Percentiles rank a stretch among this genome's conserved stretches.
Evolutionary conservation across 2,113 vertebrate genomes (phyloP).

Genomic region (Blennius ocellaris): DNA sequence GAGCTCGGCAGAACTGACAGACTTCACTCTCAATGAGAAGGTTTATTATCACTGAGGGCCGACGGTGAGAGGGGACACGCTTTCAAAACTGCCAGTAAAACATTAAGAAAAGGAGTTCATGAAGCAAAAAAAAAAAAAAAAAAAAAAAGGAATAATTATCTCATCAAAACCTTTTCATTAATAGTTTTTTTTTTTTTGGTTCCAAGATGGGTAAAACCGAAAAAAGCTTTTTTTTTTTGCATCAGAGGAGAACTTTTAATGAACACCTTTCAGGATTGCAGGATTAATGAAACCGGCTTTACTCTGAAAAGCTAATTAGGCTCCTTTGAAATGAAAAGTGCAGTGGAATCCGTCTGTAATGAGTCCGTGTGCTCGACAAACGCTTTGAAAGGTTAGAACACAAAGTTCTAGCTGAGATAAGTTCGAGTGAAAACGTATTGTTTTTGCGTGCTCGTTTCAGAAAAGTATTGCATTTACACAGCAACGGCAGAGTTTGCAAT

Average conservation of each 20-base stretch:
- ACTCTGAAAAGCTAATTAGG: not conserved
- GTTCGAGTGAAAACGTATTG: no score
- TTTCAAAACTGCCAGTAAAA: not conserved
- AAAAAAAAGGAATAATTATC: no score
- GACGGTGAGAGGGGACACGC: conserved; percentile 4
- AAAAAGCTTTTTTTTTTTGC: not conserved
- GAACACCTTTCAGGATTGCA: not conserved
- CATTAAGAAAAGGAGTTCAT: no score
- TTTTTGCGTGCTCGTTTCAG: no score
- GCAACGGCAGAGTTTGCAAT: no score
- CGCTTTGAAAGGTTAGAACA: no score
- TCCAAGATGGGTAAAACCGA: no score
- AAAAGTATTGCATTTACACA: no score
- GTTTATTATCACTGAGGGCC: conserved; percentile 46
- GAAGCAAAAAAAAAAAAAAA: no score
- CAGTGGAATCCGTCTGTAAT: no score
- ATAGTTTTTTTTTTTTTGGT: not conserved
- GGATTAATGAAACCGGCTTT: conserved; percentile 10
- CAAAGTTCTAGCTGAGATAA: no score
- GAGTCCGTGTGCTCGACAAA: no score
- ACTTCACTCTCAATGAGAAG: conserved; percentile 47
- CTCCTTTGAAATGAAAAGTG: not conserved
- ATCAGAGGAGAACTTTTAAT: not conserved
- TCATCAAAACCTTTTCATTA: not conserved
- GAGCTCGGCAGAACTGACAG: conserved; percentile 35